A percentile compares a stretch with the other conserved stretches of the same genome.
phyloP scores from a whole-genome alignment of 2,113 vertebrate species.

The Hiodon tergisus region DNA sequence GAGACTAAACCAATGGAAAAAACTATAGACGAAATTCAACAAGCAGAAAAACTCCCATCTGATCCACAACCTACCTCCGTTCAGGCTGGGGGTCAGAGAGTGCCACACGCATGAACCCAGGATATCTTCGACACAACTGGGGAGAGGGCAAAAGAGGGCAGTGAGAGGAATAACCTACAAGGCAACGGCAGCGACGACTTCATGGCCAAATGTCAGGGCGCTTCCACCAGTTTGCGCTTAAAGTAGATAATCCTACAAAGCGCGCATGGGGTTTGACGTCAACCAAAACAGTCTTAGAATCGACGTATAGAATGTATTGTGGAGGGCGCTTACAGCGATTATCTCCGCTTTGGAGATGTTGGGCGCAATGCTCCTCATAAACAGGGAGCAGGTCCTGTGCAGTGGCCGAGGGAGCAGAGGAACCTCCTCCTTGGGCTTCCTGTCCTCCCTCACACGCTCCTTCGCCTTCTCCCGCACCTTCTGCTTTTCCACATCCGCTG shows the following conservation, averaged over 20 bases:
- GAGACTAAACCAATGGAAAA: too few relatives aligned
- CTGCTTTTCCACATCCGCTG: slow-evolving; percentile 38
- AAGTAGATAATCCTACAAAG: too few relatives aligned
- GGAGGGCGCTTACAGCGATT: slow-evolving; percentile 68
- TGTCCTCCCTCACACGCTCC: slow-evolving; percentile 54
- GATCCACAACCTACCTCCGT: slow-evolving; percentile 63
- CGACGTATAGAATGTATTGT: too few relatives aligned
- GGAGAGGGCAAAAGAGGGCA: background rate
- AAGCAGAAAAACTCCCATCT: background rate
- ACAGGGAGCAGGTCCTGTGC: slow-evolving; percentile 84
- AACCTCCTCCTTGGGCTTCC: slow-evolving; percentile 65
- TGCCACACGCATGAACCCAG: slow-evolving; percentile 84
- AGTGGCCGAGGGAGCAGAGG: slow-evolving; percentile 75
- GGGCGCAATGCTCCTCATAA: slow-evolving; percentile 86
- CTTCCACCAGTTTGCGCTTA: too few relatives aligned
- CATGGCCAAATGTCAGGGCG: too few relatives aligned
- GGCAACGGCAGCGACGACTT: background rate
- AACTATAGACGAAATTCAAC: too few relatives aligned
- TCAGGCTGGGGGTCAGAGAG: slow-evolving; percentile 84
- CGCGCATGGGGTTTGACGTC: too few relatives aligned
- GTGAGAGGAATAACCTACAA: background rate
- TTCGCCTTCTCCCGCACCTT: too few relatives aligned
- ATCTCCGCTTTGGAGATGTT: slow-evolving; percentile 84
- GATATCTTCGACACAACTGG: slow-evolving; percentile 79
- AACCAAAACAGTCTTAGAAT: too few relatives aligned